These are phyloP conservation scores for Scaeva pyrastri DNA, from an alignment of 2,888 invertebrate species.

Conservation along the genomic window DNA sequence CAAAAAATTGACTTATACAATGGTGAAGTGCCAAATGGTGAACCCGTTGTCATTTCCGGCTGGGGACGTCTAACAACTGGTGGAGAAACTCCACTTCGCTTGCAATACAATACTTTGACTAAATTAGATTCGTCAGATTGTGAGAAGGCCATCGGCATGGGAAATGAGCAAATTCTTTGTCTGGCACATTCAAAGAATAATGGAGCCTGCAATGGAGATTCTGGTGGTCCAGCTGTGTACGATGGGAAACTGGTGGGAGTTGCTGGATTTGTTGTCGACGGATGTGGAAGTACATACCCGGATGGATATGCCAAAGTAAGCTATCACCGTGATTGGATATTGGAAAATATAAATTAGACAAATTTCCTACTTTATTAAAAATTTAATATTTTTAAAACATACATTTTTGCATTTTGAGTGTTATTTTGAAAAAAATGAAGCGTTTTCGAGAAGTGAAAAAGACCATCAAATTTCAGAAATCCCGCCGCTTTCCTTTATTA, in stretches of 20 bases:
- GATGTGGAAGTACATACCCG: slow-evolving; percentile 80
- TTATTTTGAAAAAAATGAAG: too few relatives aligned
- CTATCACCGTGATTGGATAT: slow-evolving; percentile 80
- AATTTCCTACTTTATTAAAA: neutral
- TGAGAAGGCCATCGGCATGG: slow-evolving; percentile 79
- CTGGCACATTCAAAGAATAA: slow-evolving; percentile 77
- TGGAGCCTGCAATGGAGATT: slow-evolving; percentile 81
- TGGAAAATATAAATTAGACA: slow-evolving; percentile 55
- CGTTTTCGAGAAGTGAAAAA: too few relatives aligned
- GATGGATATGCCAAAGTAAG: slow-evolving; percentile 79
- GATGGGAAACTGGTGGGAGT: slow-evolving; percentile 78
- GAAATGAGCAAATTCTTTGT: slow-evolving; percentile 79
- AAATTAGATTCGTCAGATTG: slow-evolving; percentile 77
- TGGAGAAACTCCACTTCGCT: slow-evolving; percentile 78
- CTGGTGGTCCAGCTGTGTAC: slow-evolving; percentile 48
- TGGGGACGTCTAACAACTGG: slow-evolving; percentile 79
- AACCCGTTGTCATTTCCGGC: slow-evolving; percentile 79
- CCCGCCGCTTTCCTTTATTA: too few relatives aligned
- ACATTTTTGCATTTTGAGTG: too few relatives aligned
- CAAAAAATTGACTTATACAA: slow-evolving; percentile 77
- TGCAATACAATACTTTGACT: slow-evolving; percentile 79
- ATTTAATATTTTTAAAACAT: too few relatives aligned
- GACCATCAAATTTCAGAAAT: too few relatives aligned
- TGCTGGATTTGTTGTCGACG: slow-evolving; percentile 79
- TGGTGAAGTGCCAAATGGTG: slow-evolving; percentile 75